Evolutionary conservation across 2,113 vertebrate genomes (phyloP).

Genomic region (Lethenteron camtschaticum): DNA sequence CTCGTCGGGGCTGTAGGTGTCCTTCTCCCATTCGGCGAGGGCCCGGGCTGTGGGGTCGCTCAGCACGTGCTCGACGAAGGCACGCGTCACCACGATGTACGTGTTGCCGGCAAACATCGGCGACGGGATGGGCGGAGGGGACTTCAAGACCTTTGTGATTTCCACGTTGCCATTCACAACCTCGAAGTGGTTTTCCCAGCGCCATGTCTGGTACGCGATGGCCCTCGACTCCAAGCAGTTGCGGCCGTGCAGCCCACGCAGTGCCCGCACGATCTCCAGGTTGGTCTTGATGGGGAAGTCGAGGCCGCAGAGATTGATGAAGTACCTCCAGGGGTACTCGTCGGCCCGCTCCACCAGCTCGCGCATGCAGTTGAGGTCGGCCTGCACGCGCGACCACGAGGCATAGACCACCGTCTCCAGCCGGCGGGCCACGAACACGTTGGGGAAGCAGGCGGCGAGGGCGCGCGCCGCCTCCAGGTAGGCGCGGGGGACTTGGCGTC

Average conservation of each 20-base stretch:
- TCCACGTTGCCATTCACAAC: constrained; percentile 29
- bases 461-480: constrained; percentile 27
- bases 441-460: constrained; percentile 48
- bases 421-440: constrained; percentile 44
- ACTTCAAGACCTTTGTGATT: constrained; percentile 24
- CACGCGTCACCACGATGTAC: constrained; percentile 47
- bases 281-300: constrained; percentile 85
- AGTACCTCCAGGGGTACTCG: constrained; percentile 39
- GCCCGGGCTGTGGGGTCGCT: constrained; percentile 22
- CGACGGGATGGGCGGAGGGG: constrained; percentile 28
- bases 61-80: constrained; percentile 32
- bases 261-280: constrained; percentile 41
- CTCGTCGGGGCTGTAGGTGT: constrained; percentile 64
- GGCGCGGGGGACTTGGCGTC: constrained; percentile 32
- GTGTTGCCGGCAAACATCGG: constrained; percentile 51
- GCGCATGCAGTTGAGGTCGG: constrained; percentile 71
- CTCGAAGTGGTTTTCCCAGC: constrained; percentile 25
- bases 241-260: constrained; percentile 31
- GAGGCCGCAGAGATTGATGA: constrained; percentile 67
- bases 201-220: constrained; percentile 25
- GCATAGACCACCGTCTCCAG: constrained; percentile 46
- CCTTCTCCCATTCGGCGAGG: constrained; percentile 50
- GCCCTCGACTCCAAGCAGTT: constrained; percentile 56
- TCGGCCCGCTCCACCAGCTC: constrained; percentile 31
- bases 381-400: constrained; percentile 55